phyloP scores from a whole-genome alignment of 2,888 invertebrate genomes.

The Syritta pipiens region DNA sequence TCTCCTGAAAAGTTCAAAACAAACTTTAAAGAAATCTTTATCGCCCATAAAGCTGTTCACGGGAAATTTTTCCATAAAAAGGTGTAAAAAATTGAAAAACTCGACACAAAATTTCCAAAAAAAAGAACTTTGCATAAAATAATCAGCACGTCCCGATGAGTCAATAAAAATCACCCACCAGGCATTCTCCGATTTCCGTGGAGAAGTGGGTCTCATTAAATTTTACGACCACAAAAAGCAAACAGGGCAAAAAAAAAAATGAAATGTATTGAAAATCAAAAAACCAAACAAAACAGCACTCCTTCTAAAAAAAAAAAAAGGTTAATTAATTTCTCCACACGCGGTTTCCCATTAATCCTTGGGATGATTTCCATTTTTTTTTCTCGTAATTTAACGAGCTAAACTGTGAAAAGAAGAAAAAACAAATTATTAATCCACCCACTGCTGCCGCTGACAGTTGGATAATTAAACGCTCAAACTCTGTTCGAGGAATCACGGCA shows the following conservation, averaged over 20 bases:
- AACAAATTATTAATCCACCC: slow-evolving; percentile 11
- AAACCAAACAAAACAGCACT: neutral
- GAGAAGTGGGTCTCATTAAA: slow-evolving; percentile 2
- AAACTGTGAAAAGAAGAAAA: slow-evolving; percentile 1
- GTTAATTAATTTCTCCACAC: slow-evolving; percentile 36
- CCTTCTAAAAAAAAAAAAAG: slow-evolving; percentile 4
- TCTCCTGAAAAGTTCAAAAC: too few relatives aligned
- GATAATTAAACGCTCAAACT: slow-evolving; percentile 44
- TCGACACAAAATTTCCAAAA: too few relatives aligned
- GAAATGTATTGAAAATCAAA: neutral
- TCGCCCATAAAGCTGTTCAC: too few relatives aligned
- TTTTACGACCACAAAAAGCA: slow-evolving; percentile 18
- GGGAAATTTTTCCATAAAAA: too few relatives aligned
- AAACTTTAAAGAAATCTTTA: too few relatives aligned
- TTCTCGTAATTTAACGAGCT: neutral
- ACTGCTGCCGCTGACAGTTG: slow-evolving; percentile 42
- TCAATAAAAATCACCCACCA: slow-evolving; percentile 16
- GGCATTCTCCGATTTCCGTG: neutral
- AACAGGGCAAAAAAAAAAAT: neutral
- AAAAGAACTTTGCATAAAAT: slow-evolving; percentile 15
- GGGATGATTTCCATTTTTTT: neutral
- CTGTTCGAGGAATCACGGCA: neutral
- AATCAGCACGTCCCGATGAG: slow-evolving; percentile 28
- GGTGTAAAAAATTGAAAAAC: too few relatives aligned
- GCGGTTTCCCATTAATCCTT: slow-evolving; percentile 21